These are phyloP conservation scores for Lacanobia oleracea DNA, from an alignment of 2,888 invertebrate species.

Conservation along the genomic window DNA sequence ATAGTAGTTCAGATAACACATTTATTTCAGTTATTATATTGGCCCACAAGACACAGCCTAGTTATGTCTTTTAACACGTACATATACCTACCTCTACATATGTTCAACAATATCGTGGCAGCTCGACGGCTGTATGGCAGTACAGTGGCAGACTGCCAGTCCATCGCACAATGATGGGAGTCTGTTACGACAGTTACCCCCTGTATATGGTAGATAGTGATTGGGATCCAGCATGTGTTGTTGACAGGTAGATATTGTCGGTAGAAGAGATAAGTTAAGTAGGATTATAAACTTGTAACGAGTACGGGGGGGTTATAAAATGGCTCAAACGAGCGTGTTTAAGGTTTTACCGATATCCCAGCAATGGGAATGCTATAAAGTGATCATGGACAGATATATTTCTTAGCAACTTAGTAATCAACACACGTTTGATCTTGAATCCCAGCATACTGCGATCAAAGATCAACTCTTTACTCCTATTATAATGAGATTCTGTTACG, in stretches of 20 bases:
- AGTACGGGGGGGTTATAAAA: neutral
- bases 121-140: conserved; percentile 24
- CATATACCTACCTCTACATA: neutral
- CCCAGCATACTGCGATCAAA: too few species aligned
- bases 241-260: conserved; percentile 4
- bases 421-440: too few species aligned
- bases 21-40: neutral
- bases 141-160: conserved; percentile 58
- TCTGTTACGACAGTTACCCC: conserved; percentile 40
- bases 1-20: neutral
- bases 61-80: conserved; percentile 25
- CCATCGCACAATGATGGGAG: conserved; percentile 35
- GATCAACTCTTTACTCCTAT: too few species aligned
- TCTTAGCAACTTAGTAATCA: too few species aligned
- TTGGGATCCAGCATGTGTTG: conserved; percentile 4
- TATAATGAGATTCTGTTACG: too few species aligned
- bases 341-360: too few species aligned
- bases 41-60: neutral
- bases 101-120: conserved; percentile 25
- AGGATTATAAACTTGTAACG: neutral
- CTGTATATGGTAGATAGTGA: conserved; percentile 8
- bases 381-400: too few species aligned
- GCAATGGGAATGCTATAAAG: too few species aligned
- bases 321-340: neutral
- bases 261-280: too few species aligned